Conservation (phyloP, 2,888 invertebrate species). For the Machimus atricapillus region DNA sequence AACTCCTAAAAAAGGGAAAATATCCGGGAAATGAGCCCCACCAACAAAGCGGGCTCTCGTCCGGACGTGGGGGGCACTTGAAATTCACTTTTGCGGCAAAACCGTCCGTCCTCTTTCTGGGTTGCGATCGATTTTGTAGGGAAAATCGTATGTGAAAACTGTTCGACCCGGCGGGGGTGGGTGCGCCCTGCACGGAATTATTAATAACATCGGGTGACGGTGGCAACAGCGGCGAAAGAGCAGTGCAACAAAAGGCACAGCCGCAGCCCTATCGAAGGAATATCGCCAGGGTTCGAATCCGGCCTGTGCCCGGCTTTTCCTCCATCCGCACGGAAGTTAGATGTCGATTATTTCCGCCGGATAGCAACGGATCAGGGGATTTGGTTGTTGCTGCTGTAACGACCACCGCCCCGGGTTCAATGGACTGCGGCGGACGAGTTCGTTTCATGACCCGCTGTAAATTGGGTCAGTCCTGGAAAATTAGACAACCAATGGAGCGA, state of each 20-base stretch:
- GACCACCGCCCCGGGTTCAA: not conserved
- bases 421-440: not conserved
- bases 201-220: not conserved
- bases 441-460: not conserved
- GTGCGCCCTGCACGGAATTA: not conserved
- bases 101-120: not conserved
- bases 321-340: not conserved
- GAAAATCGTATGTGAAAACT: not conserved
- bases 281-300: not conserved
- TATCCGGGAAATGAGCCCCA: not conserved
- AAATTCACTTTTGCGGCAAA: not conserved
- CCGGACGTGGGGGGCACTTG: not conserved
- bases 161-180: not conserved
- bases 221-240: not conserved
- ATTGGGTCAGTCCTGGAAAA: not conserved
- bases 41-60: not conserved
- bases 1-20: not conserved
- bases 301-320: not conserved
- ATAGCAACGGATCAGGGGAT: not conserved
- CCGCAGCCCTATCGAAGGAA: not conserved
- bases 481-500: not conserved
- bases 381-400: not conserved
- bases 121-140: not conserved
- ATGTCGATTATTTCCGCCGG: not conserved
- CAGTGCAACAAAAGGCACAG: not conserved